Percentiles rank a stretch among this genome's conserved stretches.
phyloP scores from a whole-genome alignment of 2,888 invertebrate genomes.

The Syrista parreyssii region DNA sequence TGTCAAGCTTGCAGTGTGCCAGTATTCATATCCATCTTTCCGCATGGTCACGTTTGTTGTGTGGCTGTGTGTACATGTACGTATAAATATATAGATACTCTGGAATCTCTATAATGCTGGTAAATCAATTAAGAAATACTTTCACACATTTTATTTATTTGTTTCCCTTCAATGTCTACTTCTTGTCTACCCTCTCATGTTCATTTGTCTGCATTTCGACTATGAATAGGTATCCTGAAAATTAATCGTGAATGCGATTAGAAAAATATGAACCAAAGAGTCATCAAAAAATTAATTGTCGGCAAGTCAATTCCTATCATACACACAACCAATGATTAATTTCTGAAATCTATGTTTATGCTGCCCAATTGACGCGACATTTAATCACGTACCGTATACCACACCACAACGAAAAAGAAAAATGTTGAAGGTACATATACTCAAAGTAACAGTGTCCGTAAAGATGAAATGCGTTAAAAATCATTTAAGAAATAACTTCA shows the following conservation, averaged over 20 bases:
- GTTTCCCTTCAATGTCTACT: too few relatives aligned
- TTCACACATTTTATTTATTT: background rate
- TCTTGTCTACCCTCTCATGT: too few relatives aligned
- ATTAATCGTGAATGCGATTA: background rate
- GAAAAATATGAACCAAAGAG: background rate
- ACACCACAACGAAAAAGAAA: background rate
- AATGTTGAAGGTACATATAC: constrained; percentile 15
- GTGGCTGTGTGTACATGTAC: background rate
- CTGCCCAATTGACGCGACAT: background rate
- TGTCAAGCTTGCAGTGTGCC: background rate
- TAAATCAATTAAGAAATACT: background rate
- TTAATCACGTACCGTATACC: background rate
- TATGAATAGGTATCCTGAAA: background rate
- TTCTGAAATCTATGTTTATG: background rate
- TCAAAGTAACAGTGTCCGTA: constrained; percentile 13
- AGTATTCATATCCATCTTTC: background rate
- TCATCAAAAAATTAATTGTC: background rate
- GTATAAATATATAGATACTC: background rate
- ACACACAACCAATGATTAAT: background rate
- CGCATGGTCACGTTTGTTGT: background rate
- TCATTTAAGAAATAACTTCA: constrained; percentile 27
- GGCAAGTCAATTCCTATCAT: background rate
- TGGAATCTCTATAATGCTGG: background rate
- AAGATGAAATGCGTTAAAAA: constrained; percentile 14
- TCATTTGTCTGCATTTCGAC: too few relatives aligned